Base-by-base conservation (phyloP, 2,888 invertebrate genomes). In the Phengaris alcon region DNA sequence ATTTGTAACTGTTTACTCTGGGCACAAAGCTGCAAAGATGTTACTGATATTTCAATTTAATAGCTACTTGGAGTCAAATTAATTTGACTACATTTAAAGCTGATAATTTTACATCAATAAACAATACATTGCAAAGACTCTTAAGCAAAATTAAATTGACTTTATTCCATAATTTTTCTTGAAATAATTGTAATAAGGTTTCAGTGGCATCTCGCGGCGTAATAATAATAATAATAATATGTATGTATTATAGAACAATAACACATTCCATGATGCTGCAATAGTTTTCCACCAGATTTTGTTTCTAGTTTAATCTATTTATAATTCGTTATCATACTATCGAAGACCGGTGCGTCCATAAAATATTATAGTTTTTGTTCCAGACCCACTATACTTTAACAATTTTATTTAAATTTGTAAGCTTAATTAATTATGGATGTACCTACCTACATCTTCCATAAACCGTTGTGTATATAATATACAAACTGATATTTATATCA, bases 211-310 rank as follows among this genome's bases (percentile, higher is more conserved):
- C 73, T 75, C 70, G 74, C 73, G 78, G 73, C 10, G 74, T 75
- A 75, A 80, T 72, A 77, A 83, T 81, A 81, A 83, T 81, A 81
- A 86, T 35, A 35, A 35, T 35, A 4, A 88, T 80, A 52, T 46
- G 44, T 83, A 79, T 78, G 74, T 77, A 77, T 77, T 78, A 77
- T 77, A 76, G 76, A 78, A 77, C 78, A 78, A 79, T 79, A 82
- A 81, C 85, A 90, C 91, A 91, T 91, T 91, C 91, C 91, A 86
- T 84, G 77, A 81, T 82, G 82, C 85, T 90, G 91, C 91, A 92
- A 93, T 92, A 92, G 90, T 87, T 85, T 83, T 81, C 75, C 78
- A 78, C 78, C 80, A 85, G 81, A 83, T 85, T 83, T 82, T 84
- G 83, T 76, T 77, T 75, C 73, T 73, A 75, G 77, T 78, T 77